phyloP scores from a whole-genome alignment of 1,140 invertebrate genomes.

The Nixonia krombeini region DNA sequence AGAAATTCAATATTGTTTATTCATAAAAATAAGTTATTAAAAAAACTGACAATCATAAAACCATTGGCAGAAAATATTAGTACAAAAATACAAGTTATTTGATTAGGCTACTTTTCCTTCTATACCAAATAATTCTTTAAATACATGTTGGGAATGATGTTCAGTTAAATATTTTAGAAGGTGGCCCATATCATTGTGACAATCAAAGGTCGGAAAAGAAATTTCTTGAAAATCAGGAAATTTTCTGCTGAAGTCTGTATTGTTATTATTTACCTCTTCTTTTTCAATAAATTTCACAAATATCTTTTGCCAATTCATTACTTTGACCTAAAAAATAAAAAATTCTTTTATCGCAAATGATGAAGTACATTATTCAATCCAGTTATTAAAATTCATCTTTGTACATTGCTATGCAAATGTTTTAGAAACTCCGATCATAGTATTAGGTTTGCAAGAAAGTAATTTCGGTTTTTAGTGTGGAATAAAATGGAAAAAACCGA shows the following conservation, averaged over 20 bases:
- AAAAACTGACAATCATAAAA: no score
- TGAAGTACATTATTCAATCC: neutral
- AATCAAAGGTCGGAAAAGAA: slow-evolving; percentile 76
- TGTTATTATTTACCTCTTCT: slow-evolving; percentile 72
- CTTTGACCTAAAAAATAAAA: slow-evolving; percentile 67
- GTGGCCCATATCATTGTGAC: slow-evolving; percentile 82
- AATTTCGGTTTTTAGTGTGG: no score
- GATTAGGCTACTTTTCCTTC: slow-evolving; percentile 65
- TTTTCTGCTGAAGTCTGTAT: slow-evolving; percentile 73
- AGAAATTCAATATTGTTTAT: no score
- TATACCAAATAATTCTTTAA: slow-evolving; percentile 85
- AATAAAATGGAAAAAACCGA: no score
- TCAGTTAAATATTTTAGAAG: slow-evolving; percentile 80
- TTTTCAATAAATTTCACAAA: slow-evolving; percentile 70
- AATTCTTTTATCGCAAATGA: neutral
- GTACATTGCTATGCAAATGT: no score
- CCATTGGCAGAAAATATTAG: no score
- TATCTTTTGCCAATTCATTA: slow-evolving; percentile 75
- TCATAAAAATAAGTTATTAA: no score
- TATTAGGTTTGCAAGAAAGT: no score
- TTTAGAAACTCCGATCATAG: no score
- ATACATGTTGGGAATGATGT: slow-evolving; percentile 77
- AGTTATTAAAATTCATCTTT: neutral
- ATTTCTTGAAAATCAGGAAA: slow-evolving; percentile 82
- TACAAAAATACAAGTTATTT: no score